A percentile compares a stretch with the other conserved stretches of the same genome.
Evolutionary conservation across 2,888 invertebrate genomes (phyloP).

Genomic region (Chalcis sispes): DNA sequence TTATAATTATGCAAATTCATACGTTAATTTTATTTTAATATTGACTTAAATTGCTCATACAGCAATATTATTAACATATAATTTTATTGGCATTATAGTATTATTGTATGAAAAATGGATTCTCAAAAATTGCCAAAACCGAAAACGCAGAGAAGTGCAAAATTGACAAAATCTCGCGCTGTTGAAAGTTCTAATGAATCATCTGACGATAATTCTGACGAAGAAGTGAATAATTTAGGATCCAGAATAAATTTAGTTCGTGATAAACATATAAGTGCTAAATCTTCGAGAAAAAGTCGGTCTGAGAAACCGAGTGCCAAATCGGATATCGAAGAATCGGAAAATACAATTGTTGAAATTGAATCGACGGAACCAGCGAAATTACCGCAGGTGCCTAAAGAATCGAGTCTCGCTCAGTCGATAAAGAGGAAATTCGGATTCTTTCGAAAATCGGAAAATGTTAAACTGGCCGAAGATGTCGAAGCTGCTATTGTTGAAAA

Average conservation of each 20-base stretch:
- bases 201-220: conserved; percentile 36
- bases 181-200: conserved; percentile 28
- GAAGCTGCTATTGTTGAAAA: conserved; percentile 1
- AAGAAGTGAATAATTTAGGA: conserved; percentile 6
- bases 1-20: too few species aligned
- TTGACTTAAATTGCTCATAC: too few species aligned
- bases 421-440: conserved; percentile 47
- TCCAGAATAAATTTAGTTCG: conserved; percentile 37
- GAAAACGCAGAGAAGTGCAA: conserved; percentile 3
- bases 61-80: too few species aligned
- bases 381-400: background rate
- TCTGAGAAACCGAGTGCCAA: background rate
- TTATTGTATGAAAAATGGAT: conserved; percentile 22
- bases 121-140: conserved; percentile 11
- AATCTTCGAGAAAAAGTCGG: background rate
- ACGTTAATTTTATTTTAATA: too few species aligned
- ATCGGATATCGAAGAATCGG: conserved; percentile 8
- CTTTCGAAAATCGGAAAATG: conserved; percentile 52
- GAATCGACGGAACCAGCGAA: background rate
- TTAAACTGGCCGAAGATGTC: conserved; percentile 33
- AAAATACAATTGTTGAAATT: conserved; percentile 20
- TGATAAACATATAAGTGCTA: background rate
- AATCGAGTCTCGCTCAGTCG: conserved; percentile 43
- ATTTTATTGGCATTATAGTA: too few species aligned
- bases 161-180: conserved; percentile 2